phyloP scores from a whole-genome alignment of 2,888 invertebrate species.

The Microplitis deprimator region DNA sequence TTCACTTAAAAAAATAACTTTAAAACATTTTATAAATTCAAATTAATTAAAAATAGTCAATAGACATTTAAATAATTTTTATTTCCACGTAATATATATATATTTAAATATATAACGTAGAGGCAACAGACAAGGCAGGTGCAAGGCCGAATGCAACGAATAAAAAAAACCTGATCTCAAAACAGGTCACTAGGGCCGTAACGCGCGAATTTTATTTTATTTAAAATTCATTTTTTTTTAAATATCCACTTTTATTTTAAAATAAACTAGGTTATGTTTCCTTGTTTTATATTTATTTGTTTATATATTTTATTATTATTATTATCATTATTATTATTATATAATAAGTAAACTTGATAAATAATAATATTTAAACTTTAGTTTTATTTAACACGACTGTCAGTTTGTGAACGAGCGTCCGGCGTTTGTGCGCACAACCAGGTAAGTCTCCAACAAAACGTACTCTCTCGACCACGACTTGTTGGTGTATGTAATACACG shows the following conservation, averaged over 20 bases:
- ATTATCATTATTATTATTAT: not conserved
- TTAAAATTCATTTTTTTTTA: not conserved
- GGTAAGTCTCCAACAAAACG: conserved; percentile 32
- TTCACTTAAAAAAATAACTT: conserved; percentile 23
- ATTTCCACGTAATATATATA: not conserved
- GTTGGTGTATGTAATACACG: conserved; percentile 32
- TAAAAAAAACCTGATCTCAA: conserved; percentile 16
- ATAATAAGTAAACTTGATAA: no score
- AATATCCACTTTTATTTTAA: not conserved
- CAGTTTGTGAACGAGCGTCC: conserved; percentile 50
- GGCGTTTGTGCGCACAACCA: conserved; percentile 38
- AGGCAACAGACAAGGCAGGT: conserved; percentile 12
- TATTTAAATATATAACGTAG: not conserved
- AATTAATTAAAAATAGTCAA: conserved; percentile 13
- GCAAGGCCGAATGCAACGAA: conserved; percentile 22
- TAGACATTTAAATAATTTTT: conserved; percentile 1
- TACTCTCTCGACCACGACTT: conserved; percentile 27
- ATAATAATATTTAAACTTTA: no score
- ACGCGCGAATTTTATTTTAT: conserved; percentile 19
- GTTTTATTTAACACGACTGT: conserved; percentile 21
- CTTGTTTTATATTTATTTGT: not conserved
- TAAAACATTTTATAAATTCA: not conserved
- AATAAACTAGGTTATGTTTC: not conserved
- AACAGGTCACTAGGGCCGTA: conserved; percentile 29
- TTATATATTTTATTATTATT: not conserved